Percentiles rank a stretch among this genome's conserved stretches.
Evolutionary conservation across 2,113 vertebrate genomes (phyloP).

Genomic region (Crypturellus undulatus): DNA sequence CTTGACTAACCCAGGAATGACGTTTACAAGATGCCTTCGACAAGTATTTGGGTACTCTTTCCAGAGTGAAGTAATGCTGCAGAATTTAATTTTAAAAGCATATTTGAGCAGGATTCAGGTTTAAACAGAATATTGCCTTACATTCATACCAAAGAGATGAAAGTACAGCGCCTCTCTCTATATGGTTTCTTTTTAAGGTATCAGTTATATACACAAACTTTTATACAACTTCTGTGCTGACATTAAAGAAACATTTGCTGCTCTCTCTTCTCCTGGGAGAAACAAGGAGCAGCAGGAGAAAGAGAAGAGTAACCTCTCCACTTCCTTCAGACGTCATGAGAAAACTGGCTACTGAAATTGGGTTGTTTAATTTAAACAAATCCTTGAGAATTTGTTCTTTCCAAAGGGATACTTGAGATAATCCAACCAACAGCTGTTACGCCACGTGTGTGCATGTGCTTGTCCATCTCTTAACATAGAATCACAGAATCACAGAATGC

Average conservation of each 20-base stretch:
- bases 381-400: neutral
- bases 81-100: neutral
- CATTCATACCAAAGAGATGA: neutral
- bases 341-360: neutral
- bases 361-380: neutral
- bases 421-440: neutral
- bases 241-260: neutral
- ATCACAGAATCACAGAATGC: too few relatives aligned
- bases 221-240: fast-evolving
- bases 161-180: neutral
- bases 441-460: neutral
- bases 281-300: neutral
- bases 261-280: neutral
- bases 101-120: neutral
- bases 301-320: neutral
- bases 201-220: neutral
- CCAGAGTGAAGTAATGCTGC: neutral
- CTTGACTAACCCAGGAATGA: fast-evolving
- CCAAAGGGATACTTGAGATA: neutral
- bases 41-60: too few relatives aligned
- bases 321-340: neutral
- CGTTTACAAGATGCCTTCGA: fast-evolving
- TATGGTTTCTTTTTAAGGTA: neutral
- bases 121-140: neutral
- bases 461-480: neutral